phyloP scores from a whole-genome alignment of 2,888 invertebrate genomes.

The Dynastes hyllus region DNA sequence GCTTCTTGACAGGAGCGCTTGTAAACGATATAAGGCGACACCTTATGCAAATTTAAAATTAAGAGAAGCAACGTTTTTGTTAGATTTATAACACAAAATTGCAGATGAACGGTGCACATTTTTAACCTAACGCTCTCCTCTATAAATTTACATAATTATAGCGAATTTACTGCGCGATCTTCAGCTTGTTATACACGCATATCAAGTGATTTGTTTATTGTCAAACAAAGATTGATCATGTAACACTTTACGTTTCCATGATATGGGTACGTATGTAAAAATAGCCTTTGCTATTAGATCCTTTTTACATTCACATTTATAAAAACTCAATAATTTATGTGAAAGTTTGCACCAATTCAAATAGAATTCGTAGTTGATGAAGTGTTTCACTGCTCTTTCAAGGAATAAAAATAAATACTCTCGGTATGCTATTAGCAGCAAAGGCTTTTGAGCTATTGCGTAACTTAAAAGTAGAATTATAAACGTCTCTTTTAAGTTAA shows the following conservation, averaged over 20 bases:
- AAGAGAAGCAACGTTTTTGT: slow-evolving; percentile 20
- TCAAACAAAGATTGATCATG: slow-evolving; percentile 34
- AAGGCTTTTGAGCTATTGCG: too few relatives aligned
- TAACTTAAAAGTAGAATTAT: too few relatives aligned
- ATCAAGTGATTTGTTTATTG: slow-evolving; percentile 29
- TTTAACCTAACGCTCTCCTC: not conserved
- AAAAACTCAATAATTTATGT: too few relatives aligned
- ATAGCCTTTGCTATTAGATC: not conserved
- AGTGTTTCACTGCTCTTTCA: too few relatives aligned
- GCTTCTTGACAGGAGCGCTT: slow-evolving; percentile 17
- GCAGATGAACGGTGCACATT: slow-evolving; percentile 34
- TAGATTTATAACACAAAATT: slow-evolving; percentile 43
- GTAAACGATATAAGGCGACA: slow-evolving; percentile 24
- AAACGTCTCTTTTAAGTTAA: too few relatives aligned
- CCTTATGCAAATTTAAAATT: slow-evolving; percentile 47
- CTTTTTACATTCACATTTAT: too few relatives aligned
- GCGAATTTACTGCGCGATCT: slow-evolving; percentile 32
- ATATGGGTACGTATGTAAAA: not conserved
- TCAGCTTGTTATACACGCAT: slow-evolving; percentile 32
- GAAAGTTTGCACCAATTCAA: too few relatives aligned
- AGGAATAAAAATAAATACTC: not conserved
- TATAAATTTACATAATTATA: slow-evolving; percentile 40
- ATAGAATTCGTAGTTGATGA: too few relatives aligned
- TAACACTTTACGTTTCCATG: slow-evolving; percentile 18
- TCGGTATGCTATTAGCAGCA: too few relatives aligned